These are phyloP conservation scores for Holacanthus passer DNA, from an alignment of 2,113 vertebrate genomes.

Conservation along the genomic window DNA sequence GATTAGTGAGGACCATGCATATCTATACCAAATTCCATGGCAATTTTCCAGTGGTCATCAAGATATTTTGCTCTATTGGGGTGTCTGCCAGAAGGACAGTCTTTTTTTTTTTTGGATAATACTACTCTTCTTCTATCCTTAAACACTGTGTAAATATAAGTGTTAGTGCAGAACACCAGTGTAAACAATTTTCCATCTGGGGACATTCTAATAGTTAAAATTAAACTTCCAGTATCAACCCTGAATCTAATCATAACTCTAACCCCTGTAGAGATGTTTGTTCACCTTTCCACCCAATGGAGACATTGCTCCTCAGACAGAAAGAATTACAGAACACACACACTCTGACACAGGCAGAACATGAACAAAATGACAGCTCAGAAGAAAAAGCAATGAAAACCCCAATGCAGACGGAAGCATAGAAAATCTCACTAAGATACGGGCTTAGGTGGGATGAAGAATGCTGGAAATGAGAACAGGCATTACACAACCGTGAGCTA, in stretches of 20 bases:
- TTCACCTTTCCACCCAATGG: background rate
- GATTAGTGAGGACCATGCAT: too few species aligned
- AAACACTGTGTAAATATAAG: too few species aligned
- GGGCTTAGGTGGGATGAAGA: conserved; percentile 43
- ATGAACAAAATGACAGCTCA: conserved; percentile 42
- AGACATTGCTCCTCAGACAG: background rate
- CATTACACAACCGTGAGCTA: conserved; percentile 41
- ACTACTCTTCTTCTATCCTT: too few species aligned
- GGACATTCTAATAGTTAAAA: background rate
- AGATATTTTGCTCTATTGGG: background rate
- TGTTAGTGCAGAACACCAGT: too few species aligned
- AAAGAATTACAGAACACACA: background rate
- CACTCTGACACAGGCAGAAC: conserved; percentile 4
- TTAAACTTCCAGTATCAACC: background rate
- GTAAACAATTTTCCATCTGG: too few species aligned
- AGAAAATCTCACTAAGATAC: conserved; percentile 43
- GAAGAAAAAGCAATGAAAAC: conserved; percentile 39
- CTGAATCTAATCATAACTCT: background rate
- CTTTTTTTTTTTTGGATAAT: too few species aligned
- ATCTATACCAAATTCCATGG: background rate
- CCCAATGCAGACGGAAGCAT: conserved; percentile 7
- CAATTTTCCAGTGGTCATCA: background rate
- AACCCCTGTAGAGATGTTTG: background rate
- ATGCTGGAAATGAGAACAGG: conserved; percentile 53
- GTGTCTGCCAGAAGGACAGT: background rate